Percentiles rank a stretch among this genome's conserved stretches.
Evolutionary conservation across 2,113 vertebrate species (phyloP).

Genomic region (Labeo catla): DNA sequence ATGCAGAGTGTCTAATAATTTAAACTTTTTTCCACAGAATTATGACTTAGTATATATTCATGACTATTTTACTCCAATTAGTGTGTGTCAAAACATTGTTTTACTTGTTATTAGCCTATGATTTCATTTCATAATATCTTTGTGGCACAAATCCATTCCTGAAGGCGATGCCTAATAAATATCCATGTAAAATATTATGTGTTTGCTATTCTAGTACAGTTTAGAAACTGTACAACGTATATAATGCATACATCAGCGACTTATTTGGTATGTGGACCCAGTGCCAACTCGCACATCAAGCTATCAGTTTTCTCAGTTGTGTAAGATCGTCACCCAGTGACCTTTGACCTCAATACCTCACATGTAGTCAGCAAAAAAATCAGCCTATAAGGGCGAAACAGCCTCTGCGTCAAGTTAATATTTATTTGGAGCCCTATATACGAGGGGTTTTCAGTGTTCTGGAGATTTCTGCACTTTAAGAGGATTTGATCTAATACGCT

Average conservation of each 20-base stretch:
- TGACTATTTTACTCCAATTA: neutral
- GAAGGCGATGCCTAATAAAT: neutral
- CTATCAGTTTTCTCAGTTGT: conserved; percentile 12
- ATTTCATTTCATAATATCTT: neutral
- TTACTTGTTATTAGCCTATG: neutral
- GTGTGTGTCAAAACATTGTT: neutral
- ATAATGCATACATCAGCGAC: neutral
- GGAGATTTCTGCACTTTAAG: neutral
- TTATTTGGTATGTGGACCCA: neutral
- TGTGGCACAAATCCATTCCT: neutral
- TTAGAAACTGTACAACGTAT: neutral
- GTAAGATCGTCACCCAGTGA: conserved; percentile 25
- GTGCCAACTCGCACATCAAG: neutral
- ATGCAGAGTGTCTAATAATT: neutral
- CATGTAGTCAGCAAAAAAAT: conserved; percentile 50
- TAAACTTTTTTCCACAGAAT: neutral
- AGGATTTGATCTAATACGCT: conserved; percentile 32
- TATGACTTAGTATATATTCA: neutral
- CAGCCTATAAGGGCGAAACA: conserved; percentile 5
- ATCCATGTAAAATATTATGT: neutral
- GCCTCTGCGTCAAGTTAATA: conserved; percentile 59
- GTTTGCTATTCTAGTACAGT: neutral
- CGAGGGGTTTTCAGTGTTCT: neutral
- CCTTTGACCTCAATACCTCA: neutral
- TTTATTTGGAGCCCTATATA: conserved; percentile 37